Evolutionary conservation across 2,888 invertebrate species (phyloP).

Genomic region (Rhopalosiphum nymphaeae): DNA sequence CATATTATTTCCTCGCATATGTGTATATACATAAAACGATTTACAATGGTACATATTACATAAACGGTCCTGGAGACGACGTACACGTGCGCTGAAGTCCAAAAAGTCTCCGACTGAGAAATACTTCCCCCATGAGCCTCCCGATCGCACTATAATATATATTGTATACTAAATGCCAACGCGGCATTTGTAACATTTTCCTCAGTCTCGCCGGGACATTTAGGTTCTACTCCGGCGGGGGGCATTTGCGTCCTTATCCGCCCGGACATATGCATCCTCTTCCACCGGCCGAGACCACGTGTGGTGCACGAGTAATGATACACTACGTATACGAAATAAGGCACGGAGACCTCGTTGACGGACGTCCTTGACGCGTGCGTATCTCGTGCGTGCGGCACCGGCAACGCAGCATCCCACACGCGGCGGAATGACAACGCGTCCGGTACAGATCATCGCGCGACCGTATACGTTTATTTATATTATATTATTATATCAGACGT

Average conservation of each 20-base stretch:
- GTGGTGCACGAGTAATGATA: background rate
- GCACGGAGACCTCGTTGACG: background rate
- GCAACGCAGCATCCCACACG: conserved; percentile 56
- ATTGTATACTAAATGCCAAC: too few relatives aligned
- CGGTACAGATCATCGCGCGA: conserved; percentile 11
- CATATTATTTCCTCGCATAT: background rate
- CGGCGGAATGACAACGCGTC: background rate
- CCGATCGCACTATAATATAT: background rate
- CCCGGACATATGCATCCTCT: background rate
- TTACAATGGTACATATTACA: background rate
- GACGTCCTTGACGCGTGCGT: conserved; percentile 36
- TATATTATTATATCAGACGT: background rate
- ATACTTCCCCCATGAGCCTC: background rate
- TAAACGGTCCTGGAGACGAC: background rate
- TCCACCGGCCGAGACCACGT: background rate
- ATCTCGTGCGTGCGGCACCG: background rate
- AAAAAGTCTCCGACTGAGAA: background rate
- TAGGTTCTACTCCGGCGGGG: too few relatives aligned
- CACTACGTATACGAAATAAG: background rate
- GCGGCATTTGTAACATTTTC: too few relatives aligned
- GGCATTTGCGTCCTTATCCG: background rate
- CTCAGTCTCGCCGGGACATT: too few relatives aligned
- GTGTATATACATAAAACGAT: background rate
- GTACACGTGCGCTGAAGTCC: background rate
- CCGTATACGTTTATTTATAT: background rate